Evolutionary conservation across 1,140 invertebrate species (phyloP).

Genomic region (Hirudo medicinalis): DNA sequence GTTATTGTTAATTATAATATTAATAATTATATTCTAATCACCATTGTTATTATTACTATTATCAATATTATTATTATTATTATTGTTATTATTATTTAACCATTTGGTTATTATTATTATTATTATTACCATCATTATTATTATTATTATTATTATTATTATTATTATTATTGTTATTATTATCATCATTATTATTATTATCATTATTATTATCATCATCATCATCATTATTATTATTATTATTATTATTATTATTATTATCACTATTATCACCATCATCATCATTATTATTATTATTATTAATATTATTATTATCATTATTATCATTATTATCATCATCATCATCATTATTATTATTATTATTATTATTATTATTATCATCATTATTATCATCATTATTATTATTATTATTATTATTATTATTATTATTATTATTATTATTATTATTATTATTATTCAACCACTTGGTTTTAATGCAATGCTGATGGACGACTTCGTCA

Average conservation of each 20-base stretch:
- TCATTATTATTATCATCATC: not conserved
- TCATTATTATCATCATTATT: not conserved
- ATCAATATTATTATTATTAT: not conserved
- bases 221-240: not conserved
- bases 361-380: not conserved
- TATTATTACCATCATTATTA: not conserved
- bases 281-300: not conserved
- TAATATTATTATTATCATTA: not conserved
- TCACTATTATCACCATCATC: not conserved
- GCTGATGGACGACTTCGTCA: not conserved
- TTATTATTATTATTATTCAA: not conserved
- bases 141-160: not conserved
- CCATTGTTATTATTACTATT: not conserved
- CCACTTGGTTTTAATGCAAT: not conserved
- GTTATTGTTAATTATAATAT: no score
- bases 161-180: not conserved
- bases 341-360: not conserved
- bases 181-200: not conserved
- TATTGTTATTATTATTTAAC: not conserved
- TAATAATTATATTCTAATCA: not conserved
- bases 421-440: not conserved
- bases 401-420: slow-evolving; percentile 1
- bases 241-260: not conserved
- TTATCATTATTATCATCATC: not conserved
- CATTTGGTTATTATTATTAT: not conserved